These are phyloP conservation scores for Apamea anceps DNA, from an alignment of 2,888 invertebrate species.

Conservation along the genomic window DNA sequence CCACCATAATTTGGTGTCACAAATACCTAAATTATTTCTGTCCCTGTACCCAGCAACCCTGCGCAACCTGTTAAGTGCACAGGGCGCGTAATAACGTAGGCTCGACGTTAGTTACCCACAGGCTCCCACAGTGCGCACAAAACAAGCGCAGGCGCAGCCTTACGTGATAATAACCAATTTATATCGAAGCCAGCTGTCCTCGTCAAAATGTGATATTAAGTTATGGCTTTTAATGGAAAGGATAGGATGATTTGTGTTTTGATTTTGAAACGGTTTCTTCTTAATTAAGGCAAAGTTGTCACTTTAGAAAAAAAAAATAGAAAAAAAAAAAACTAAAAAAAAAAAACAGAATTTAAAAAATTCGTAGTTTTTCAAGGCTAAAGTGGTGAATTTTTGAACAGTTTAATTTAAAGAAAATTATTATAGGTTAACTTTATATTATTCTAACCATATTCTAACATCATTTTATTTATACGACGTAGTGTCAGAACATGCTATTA, in stretches of 20 bases:
- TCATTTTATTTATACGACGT: not conserved
- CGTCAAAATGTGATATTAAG: slow-evolving; percentile 49
- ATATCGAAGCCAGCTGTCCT: slow-evolving; percentile 63
- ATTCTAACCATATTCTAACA: not conserved
- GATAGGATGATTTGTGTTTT: not conserved
- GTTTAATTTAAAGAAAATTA: not conserved
- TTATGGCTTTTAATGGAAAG: slow-evolving; percentile 35
- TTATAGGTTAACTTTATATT: not conserved
- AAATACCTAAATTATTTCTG: not conserved
- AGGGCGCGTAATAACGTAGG: slow-evolving; percentile 77
- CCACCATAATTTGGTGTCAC: not conserved
- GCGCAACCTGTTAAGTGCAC: slow-evolving; percentile 65
- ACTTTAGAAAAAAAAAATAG: too few species aligned
- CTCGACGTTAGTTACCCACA: slow-evolving; percentile 74
- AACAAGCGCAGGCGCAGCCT: slow-evolving; percentile 64
- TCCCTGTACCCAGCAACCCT: slow-evolving; percentile 55
- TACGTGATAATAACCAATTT: slow-evolving; percentile 70
- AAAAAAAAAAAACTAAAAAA: too few species aligned
- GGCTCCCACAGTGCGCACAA: slow-evolving; percentile 64
- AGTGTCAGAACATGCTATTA: not conserved
- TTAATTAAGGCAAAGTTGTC: not conserved
- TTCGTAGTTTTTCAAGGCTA: not conserved
- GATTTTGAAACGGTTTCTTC: slow-evolving; percentile 20
- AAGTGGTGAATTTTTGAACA: too few species aligned
- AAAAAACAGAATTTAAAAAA: not conserved